A percentile compares a stretch with the other conserved stretches of the same genome.
Evolutionary conservation across 2,113 vertebrate genomes (phyloP).

Genomic region (Pollachius pollachius): DNA sequence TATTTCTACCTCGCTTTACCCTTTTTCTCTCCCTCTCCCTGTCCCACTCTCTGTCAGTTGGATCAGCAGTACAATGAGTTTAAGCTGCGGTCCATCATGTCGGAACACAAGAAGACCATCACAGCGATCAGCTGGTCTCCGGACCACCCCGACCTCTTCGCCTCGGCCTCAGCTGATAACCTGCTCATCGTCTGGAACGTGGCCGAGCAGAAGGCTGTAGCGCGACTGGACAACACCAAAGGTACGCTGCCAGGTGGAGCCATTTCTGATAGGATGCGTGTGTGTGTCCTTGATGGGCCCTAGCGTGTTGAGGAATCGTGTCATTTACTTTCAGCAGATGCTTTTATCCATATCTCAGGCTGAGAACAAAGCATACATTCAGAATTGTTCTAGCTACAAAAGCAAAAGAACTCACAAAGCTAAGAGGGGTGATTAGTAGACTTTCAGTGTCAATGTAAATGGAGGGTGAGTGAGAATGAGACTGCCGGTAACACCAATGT

Average conservation of each 20-base stretch:
- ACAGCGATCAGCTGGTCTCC: slow-evolving; percentile 97
- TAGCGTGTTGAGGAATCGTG: no score
- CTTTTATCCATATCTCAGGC: background rate
- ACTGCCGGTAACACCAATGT: no score
- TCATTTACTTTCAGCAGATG: background rate
- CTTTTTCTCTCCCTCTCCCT: slow-evolving; percentile 11
- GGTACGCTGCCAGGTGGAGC: slow-evolving; percentile 66
- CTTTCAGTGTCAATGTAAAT: no score
- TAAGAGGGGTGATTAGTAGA: no score
- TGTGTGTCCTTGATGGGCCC: background rate
- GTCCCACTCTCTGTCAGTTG: slow-evolving; percentile 69
- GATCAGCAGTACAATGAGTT: slow-evolving; percentile 95
- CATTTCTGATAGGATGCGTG: background rate
- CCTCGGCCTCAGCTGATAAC: slow-evolving; percentile 88
- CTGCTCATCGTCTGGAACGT: slow-evolving; percentile 96
- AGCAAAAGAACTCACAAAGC: no score
- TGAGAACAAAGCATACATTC: no score
- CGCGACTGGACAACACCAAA: slow-evolving; percentile 90
- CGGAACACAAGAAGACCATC: slow-evolving; percentile 98
- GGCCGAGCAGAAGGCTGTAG: slow-evolving; percentile 86
- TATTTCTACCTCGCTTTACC: background rate
- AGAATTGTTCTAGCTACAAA: no score
- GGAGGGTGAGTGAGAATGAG: no score
- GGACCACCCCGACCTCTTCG: slow-evolving; percentile 89
- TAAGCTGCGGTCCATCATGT: slow-evolving; percentile 93